Evolutionary conservation across 2,113 vertebrate species (phyloP).

Genomic region (Crotalus viridis): DNA sequence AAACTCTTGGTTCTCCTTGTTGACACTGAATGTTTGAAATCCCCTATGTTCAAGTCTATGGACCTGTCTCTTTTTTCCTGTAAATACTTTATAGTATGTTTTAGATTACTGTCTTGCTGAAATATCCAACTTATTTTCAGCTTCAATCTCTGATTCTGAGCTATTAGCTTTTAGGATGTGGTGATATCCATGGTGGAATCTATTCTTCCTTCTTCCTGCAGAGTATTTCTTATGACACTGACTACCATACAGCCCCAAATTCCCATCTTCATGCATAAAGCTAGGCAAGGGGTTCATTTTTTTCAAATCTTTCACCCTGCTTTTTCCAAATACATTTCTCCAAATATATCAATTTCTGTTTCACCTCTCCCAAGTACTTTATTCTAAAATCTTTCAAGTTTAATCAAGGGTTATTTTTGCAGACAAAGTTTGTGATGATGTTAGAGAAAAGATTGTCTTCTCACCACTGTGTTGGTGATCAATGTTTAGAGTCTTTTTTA

Average conservation of each 20-base stretch:
- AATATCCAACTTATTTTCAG: neutral
- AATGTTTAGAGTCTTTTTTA: neutral
- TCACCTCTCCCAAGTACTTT: neutral
- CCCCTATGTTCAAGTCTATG: neutral
- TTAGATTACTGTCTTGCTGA: neutral
- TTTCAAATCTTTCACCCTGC: neutral
- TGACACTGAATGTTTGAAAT: neutral
- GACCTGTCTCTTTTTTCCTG: neutral
- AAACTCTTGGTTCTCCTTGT: neutral
- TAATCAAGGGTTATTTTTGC: neutral
- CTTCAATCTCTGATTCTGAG: neutral
- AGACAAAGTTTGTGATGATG: neutral
- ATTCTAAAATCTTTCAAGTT: neutral
- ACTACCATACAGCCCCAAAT: too few relatives aligned
- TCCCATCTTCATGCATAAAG: neutral
- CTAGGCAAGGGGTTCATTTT: neutral
- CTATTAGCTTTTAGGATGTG: neutral
- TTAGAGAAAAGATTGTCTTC: neutral
- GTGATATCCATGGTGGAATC: neutral
- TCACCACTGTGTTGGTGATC: neutral
- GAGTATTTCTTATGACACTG: too few relatives aligned
- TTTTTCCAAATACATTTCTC: neutral
- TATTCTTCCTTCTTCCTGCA: too few relatives aligned
- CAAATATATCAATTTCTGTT: neutral
- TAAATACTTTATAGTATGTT: neutral